Evolutionary conservation across 2,113 vertebrate species (phyloP).

Genomic region (Elephas maximus): DNA sequence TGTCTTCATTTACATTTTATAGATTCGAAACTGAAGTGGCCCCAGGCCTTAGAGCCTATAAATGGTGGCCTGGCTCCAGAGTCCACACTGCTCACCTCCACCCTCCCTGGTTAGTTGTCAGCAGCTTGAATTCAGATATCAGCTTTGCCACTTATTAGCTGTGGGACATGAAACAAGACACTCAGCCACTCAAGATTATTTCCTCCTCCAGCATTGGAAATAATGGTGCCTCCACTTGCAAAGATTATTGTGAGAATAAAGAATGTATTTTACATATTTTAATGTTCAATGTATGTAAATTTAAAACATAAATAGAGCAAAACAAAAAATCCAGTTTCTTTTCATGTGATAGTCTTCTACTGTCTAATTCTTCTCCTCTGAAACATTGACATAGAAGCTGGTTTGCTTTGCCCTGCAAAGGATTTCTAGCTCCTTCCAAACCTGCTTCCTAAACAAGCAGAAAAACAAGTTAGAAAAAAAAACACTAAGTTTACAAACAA

Average conservation of each 20-base stretch:
- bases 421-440: conserved; percentile 6
- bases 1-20: neutral
- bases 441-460: neutral
- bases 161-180: neutral
- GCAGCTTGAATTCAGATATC: neutral
- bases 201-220: neutral
- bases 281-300: neutral
- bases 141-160: neutral
- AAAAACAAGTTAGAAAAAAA: conserved; percentile 4
- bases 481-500: neutral
- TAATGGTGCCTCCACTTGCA: neutral
- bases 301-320: conserved; percentile 10
- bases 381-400: neutral
- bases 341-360: neutral
- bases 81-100: neutral
- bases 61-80: neutral
- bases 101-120: neutral
- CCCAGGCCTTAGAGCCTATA: neutral
- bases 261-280: neutral
- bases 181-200: neutral
- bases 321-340: neutral
- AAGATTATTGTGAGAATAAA: neutral
- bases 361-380: neutral
- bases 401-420: neutral
- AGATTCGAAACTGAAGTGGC: neutral